Evolutionary conservation across 2,797 vertebrate species (phyloP).

Genomic region (Chiloscyllium punctatum): DNA sequence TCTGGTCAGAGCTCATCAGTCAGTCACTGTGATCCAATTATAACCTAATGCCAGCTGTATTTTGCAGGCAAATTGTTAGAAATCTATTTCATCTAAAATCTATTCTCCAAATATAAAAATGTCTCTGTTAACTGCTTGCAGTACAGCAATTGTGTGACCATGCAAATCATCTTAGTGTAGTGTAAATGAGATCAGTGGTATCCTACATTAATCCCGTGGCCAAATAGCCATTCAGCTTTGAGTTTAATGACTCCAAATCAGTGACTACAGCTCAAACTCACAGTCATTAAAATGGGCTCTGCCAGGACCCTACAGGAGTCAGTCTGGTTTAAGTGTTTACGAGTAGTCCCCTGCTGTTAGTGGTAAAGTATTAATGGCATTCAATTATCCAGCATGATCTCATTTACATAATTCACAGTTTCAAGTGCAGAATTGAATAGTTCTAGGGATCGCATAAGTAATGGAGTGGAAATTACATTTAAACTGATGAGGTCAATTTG

Average conservation of each 20-base stretch:
- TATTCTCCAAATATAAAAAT: neutral
- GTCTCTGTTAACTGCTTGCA: neutral
- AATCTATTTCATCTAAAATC: neutral
- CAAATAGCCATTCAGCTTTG: neutral
- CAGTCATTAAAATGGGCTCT: neutral
- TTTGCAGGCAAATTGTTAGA: neutral
- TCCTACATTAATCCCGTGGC: neutral
- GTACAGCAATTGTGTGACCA: neutral
- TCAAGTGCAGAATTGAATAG: neutral
- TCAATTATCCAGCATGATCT: neutral
- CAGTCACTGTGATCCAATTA: neutral
- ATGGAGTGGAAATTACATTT: neutral
- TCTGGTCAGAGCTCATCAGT: neutral
- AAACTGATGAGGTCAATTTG: neutral
- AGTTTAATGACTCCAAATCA: neutral
- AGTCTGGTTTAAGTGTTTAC: neutral
- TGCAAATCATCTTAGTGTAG: neutral
- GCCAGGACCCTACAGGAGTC: neutral
- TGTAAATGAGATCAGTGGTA: neutral
- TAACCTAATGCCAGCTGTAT: no score
- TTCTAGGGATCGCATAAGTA: neutral
- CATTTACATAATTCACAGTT: constrained; percentile 14
- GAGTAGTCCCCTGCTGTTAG: neutral
- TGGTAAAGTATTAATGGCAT: neutral
- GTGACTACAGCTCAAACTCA: neutral